phyloP scores from a whole-genome alignment of 1,140 invertebrate genomes.

The Tetranychus urticae region DNA sequence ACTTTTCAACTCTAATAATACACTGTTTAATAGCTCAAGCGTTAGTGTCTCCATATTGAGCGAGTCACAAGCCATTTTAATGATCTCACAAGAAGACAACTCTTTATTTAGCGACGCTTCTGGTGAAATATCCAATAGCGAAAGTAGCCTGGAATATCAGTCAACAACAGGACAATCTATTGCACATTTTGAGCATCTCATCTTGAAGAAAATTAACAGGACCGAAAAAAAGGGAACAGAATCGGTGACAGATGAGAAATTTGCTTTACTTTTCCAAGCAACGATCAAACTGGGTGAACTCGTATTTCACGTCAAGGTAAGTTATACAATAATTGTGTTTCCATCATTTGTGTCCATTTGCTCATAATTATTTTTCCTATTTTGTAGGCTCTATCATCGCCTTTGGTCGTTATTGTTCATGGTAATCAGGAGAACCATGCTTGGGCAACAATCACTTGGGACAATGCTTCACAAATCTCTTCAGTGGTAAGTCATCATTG shows the following conservation, averaged over 20 bases:
- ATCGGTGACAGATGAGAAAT: slow-evolving; percentile 94
- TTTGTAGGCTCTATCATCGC: slow-evolving; percentile 65
- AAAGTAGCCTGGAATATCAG: slow-evolving; percentile 82
- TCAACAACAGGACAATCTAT: slow-evolving; percentile 38
- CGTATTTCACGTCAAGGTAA: slow-evolving; percentile 47
- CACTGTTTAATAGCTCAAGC: slow-evolving; percentile 77
- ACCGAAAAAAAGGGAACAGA: slow-evolving; percentile 35
- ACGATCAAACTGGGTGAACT: slow-evolving; percentile 73
- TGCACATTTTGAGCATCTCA: slow-evolving; percentile 49
- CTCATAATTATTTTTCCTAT: too few relatives aligned
- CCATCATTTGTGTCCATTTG: neutral
- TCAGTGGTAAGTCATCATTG: too few relatives aligned
- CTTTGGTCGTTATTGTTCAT: slow-evolving; percentile 91
- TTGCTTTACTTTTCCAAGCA: slow-evolving; percentile 76
- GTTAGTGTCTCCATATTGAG: slow-evolving; percentile 34
- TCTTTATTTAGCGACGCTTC: slow-evolving; percentile 37
- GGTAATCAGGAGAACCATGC: slow-evolving; percentile 93
- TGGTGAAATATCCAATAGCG: slow-evolving; percentile 84
- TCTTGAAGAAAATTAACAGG: slow-evolving; percentile 76
- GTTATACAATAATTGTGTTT: neutral
- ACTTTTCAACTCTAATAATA: slow-evolving; percentile 40
- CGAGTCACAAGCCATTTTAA: slow-evolving; percentile 53
- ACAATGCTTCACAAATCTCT: slow-evolving; percentile 79
- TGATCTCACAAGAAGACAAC: slow-evolving; percentile 50
- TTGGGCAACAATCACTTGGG: slow-evolving; percentile 90